Evolutionary conservation across 2,797 vertebrate species (phyloP).

Genomic region (Pseudochromis fuscus): DNA sequence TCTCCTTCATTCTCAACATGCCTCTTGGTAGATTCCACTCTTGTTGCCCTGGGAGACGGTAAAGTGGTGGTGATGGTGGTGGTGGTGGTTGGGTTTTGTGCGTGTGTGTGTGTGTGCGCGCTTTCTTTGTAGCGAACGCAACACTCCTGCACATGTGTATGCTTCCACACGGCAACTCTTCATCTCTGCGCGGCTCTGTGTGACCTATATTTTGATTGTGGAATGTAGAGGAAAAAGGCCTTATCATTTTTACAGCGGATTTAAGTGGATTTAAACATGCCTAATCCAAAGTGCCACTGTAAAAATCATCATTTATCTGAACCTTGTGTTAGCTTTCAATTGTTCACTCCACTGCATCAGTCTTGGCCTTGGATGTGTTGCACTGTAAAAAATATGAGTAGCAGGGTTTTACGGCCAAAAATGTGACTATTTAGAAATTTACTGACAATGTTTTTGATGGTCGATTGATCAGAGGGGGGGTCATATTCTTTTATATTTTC

Average conservation of each 20-base stretch:
- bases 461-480: too few relatives aligned
- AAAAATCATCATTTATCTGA: constrained; percentile 53
- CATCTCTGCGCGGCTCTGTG: constrained; percentile 45
- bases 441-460: background rate
- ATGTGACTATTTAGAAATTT: background rate
- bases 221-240: constrained; percentile 42
- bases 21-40: constrained; percentile 65
- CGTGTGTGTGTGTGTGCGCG: constrained; percentile 42
- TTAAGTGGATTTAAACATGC: constrained; percentile 70
- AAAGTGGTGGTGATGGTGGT: constrained; percentile 61
- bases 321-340: constrained; percentile 38
- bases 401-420: background rate
- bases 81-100: constrained; percentile 38
- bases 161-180: constrained; percentile 29
- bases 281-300: constrained; percentile 67
- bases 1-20: constrained; percentile 60
- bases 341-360: background rate
- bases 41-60: constrained; percentile 81
- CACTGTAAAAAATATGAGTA: constrained; percentile 25
- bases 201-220: constrained; percentile 68
- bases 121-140: constrained; percentile 60
- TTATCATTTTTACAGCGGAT: constrained; percentile 61
- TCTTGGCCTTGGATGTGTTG: constrained; percentile 4
- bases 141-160: constrained; percentile 29
- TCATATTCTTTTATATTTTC: too few relatives aligned